Base-by-base conservation (phyloP, 2,888 invertebrate species). In the Cheilosia soror region DNA sequence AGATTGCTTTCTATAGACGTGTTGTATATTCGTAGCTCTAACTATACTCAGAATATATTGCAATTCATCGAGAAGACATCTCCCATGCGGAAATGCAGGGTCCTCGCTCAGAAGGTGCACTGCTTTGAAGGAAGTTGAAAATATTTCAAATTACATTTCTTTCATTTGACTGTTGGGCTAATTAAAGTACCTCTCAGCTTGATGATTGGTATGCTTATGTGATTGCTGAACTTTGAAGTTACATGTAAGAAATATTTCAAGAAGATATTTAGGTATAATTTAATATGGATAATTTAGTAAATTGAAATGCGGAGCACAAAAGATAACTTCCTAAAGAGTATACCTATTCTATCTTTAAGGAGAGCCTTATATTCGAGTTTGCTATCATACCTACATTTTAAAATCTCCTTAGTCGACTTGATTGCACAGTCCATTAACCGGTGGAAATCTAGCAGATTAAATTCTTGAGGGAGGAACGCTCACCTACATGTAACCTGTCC, bases 61-160 rank as follows among this genome's bases (percentile, higher is more conserved):
- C 57, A 65, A 49, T 58, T 66, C 75, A 66, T 44, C 3, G 49
- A 49, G 25, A 68, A 76, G 40, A 15, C 51, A 76, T 76, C 31
- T 72, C 40, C 47, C 20, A 25, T 25, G 4, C 20, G 42, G 68
- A 55, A 44, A 31, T 60, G 47, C 15, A 25, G 7, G 7, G 55
- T 42, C 40, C 1, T 15, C 15, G 20, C 33, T 15, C 49, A 29
- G 27, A 27, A 20, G 9, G 33, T 25, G 27, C 62, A 27, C 11
- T 27, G 11, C 37, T 53, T 5, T 15, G n/a, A 25, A 25, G 20
- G n/a, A 7, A 7, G 37, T 31, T 33, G 58, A 49, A 31, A 51
- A 58, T 58, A 66, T 76, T 68, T 76, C 31, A 76, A 76, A 76
- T 68, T 66, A 40, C 66, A 33, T 51, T 60, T 53, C 42, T 49